These are phyloP conservation scores for Cheirogaleus medius DNA, from an alignment of 2,113 vertebrate species.

Conservation along the genomic window DNA sequence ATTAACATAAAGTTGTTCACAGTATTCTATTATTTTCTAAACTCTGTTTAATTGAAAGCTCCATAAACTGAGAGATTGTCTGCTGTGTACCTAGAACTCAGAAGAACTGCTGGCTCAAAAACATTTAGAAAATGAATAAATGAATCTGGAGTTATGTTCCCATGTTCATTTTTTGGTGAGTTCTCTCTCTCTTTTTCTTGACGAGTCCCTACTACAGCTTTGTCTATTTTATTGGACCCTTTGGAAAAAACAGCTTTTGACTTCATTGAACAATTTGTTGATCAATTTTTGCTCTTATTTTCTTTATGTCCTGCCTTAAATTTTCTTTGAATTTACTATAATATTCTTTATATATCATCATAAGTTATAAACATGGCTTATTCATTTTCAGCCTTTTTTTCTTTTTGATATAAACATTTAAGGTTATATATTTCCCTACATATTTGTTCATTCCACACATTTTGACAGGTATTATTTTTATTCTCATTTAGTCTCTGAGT, in stretches of 20 bases:
- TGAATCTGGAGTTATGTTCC: too few species aligned
- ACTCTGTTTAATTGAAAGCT: not conserved
- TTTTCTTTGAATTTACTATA: not conserved
- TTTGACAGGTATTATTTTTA: not conserved
- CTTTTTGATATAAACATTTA: not conserved
- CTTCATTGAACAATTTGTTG: not conserved
- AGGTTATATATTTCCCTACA: not conserved
- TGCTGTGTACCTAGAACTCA: not conserved
- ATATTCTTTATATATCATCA: not conserved
- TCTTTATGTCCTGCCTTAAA: not conserved
- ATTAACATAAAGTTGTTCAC: not conserved
- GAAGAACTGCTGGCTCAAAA: not conserved
- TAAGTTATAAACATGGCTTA: not conserved
- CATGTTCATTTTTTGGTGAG: not conserved
- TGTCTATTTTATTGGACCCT: not conserved
- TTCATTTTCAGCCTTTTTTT: constrained; percentile 30
- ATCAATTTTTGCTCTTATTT: not conserved
- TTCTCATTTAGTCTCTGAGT: constrained; percentile 33
- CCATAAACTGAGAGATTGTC: not conserved
- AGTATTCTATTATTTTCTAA: not conserved
- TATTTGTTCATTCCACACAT: not conserved
- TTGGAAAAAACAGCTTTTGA: not conserved
- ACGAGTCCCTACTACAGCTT: not conserved
- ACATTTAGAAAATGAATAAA: not conserved
- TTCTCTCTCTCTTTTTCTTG: not conserved